Evolutionary conservation across 2,888 invertebrate genomes (phyloP), one percentile per base, ranked within the genome.

Genomic region (Cordilura impudica): DNA sequence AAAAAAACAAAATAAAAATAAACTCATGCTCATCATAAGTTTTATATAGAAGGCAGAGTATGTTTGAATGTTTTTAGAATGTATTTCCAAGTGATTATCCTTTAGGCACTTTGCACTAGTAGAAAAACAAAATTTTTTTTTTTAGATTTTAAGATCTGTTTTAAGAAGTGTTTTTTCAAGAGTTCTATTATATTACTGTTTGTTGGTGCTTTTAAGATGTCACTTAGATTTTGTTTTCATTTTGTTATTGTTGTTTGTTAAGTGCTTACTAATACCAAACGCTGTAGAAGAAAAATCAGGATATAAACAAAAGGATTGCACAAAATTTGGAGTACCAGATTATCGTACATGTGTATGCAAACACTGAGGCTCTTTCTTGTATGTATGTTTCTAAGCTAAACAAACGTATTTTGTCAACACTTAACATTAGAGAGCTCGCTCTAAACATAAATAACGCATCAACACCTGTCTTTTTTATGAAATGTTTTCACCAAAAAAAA

Each of bases 31-130:
- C 49, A 43, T 43, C 70, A 60, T 51, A 70, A 60, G 60, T 49
- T 47, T n/a, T 14, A 47, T 16, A 56, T 67, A n/a, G 14, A 23
- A 39, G 2, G 29, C 18, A 29, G 29, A 14, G 8, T 53, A 43
- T 45, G 60, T 72, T 14, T 49, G 23, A 31, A 10, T 51, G 6
- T 21, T 21, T 35, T 7, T 18, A 45, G 23, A 61, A 61, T 61
- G 45, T 72, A 70, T 65, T 65, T 65, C 58, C 19, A 73, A 58
- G 72, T 65, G 72, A 73, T 73, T 73, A 73, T 73, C 72, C 72
- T 73, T 73, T 65, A 73, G 72, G 65, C 72, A 73, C 65, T 73
- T 65, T 73, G 58, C 51, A 49, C 45, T 16, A 53, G 29, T 31
- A 35, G 45, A 29, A 29, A 69, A 54, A 58, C n/a, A 23, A 23